These are phyloP conservation scores for Drosophila melanocephala DNA, from an alignment of 2,888 invertebrate species.

Conservation along the genomic window DNA sequence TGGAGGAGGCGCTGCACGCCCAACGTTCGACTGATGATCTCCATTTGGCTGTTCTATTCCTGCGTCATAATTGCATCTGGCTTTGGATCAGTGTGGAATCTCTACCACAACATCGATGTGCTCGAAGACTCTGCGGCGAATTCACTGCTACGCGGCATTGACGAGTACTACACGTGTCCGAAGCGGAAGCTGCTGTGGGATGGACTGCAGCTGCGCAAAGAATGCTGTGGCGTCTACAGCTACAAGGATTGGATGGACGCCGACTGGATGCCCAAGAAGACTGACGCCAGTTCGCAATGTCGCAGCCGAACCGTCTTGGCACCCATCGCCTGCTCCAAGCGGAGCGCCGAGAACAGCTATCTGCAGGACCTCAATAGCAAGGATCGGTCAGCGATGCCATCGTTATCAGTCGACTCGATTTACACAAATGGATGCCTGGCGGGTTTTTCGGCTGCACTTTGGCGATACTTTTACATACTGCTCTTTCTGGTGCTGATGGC, in stretches of 20 bases:
- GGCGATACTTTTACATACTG: constrained; percentile 63
- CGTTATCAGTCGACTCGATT: constrained; percentile 69
- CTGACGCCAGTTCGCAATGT: constrained; percentile 5
- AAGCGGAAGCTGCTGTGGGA: constrained; percentile 85
- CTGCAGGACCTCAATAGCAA: constrained; percentile 7
- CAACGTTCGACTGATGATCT: constrained; percentile 69
- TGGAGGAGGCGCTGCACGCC: constrained; percentile 76
- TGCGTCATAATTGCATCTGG: constrained; percentile 76
- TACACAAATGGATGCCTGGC: constrained; percentile 76
- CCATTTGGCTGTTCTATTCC: constrained; percentile 79
- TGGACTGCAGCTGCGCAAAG: constrained; percentile 77
- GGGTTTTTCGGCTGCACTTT: constrained; percentile 49
- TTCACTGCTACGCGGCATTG: constrained; percentile 81
- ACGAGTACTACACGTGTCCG: constrained; percentile 82
- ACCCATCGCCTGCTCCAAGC: constrained; percentile 81
- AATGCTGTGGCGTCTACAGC: constrained; percentile 84
- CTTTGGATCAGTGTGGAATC: constrained; percentile 69
- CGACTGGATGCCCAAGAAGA: constrained; percentile 72
- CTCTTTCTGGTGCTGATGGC: constrained; percentile 57
- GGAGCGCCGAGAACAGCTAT: constrained; percentile 44
- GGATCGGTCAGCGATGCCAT: constrained; percentile 35
- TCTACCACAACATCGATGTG: constrained; percentile 60
- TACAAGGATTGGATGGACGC: constrained; percentile 84
- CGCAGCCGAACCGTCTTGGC: constrained; percentile 55
- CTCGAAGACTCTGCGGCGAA: constrained; percentile 65